Evolutionary conservation across 2,797 vertebrate species (phyloP).

Genomic region (Oryzias dopingdopingensis): DNA sequence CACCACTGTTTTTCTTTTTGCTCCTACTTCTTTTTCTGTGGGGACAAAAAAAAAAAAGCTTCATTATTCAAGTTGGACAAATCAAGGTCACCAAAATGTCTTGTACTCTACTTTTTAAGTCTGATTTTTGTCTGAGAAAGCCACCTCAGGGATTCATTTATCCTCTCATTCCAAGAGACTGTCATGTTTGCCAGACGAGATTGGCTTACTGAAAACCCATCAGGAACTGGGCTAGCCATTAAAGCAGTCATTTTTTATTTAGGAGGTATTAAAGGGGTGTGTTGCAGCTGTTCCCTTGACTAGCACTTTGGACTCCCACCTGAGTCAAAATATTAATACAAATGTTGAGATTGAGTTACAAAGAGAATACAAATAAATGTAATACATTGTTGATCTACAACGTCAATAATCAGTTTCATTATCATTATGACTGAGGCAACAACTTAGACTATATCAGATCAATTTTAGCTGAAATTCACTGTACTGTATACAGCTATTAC

Average conservation of each 20-base stretch:
- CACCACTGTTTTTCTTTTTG: too few relatives aligned
- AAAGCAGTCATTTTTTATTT: slow-evolving; percentile 52
- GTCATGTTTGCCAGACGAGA: slow-evolving; percentile 47
- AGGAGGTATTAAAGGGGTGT: slow-evolving; percentile 48
- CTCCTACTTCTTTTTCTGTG: too few relatives aligned
- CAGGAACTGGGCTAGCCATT: slow-evolving; percentile 36
- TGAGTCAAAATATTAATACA: slow-evolving; percentile 29
- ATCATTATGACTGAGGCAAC: too few relatives aligned
- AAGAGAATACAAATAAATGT: background rate
- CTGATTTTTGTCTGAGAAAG: slow-evolving; percentile 14
- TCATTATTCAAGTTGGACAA: slow-evolving; percentile 8
- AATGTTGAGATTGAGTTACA: slow-evolving; percentile 20
- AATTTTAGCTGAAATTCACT: too few relatives aligned
- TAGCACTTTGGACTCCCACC: slow-evolving; percentile 18
- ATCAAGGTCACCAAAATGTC: slow-evolving; percentile 28
- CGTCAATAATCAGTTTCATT: too few relatives aligned
- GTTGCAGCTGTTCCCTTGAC: slow-evolving; percentile 20
- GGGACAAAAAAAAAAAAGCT: background rate
- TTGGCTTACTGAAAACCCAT: slow-evolving; percentile 40
- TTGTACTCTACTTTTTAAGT: slow-evolving; percentile 7
- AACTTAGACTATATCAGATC: too few relatives aligned
- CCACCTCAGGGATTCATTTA: slow-evolving; percentile 17
- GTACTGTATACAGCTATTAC: background rate
- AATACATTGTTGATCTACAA: slow-evolving; percentile 1
- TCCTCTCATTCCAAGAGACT: slow-evolving; percentile 22